These are phyloP conservation scores for Acheta domesticus DNA, from an alignment of 2,888 invertebrate species.

Conservation along the genomic window DNA sequence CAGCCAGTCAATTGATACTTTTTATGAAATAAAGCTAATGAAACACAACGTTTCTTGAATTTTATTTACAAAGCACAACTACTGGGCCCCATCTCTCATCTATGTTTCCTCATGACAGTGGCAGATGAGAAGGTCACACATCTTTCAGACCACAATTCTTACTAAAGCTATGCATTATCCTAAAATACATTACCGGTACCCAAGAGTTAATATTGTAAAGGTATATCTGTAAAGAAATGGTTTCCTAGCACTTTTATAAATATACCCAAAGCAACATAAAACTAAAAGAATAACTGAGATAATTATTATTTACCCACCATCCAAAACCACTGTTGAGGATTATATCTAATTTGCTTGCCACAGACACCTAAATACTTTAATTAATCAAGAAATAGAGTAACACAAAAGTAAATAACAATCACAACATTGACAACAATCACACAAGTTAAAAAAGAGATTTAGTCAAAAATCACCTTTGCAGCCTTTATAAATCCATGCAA, in stretches of 20 bases:
- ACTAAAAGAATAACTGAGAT: not conserved
- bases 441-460: conserved; percentile 18
- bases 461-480: conserved; percentile 42
- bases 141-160: too few relatives aligned
- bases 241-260: too few relatives aligned
- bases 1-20: not conserved
- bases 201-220: too few relatives aligned
- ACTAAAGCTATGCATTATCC: too few relatives aligned
- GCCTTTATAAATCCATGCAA: conserved; percentile 43
- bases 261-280: too few relatives aligned
- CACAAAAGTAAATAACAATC: not conserved
- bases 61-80: not conserved
- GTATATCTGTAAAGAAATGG: too few relatives aligned
- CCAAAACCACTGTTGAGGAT: conserved; percentile 5
- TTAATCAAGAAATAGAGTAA: not conserved
- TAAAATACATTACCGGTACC: too few relatives aligned
- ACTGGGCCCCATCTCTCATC: not conserved
- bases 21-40: not conserved
- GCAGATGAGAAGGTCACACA: not conserved
- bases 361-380: not conserved
- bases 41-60: not conserved
- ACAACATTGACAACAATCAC: conserved; percentile 2
- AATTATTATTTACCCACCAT: not conserved
- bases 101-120: not conserved
- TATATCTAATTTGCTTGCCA: not conserved